Conservation (phyloP, 2,113 vertebrate genomes). For the Myiozetetes cayanensis region DNA sequence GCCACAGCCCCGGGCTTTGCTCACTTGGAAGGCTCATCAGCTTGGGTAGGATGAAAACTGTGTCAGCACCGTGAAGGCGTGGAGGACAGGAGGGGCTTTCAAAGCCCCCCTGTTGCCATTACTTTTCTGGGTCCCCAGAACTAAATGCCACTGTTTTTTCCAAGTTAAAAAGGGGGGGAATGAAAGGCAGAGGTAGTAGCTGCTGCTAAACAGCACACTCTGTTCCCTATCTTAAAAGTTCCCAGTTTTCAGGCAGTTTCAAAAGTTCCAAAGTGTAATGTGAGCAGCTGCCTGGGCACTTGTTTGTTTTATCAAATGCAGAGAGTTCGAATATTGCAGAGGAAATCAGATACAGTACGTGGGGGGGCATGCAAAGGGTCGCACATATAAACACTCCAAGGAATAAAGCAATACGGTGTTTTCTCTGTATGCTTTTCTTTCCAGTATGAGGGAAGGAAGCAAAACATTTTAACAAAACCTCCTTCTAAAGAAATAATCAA, state of each 20-base stretch:
- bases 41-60: not conserved
- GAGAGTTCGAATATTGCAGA: slow-evolving; percentile 10
- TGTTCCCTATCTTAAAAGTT: not conserved
- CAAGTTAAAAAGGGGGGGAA: not conserved
- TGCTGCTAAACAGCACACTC: not conserved
- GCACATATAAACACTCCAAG: not conserved
- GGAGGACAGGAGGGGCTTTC: not conserved
- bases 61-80: not conserved
- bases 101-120: not conserved
- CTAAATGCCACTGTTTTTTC: not conserved
- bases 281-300: slow-evolving; percentile 35
- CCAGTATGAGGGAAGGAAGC: slow-evolving; percentile 4
- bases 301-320: slow-evolving; percentile 44
- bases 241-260: slow-evolving; percentile 28
- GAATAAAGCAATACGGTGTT: not conserved
- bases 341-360: not conserved
- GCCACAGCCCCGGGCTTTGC: not conserved
- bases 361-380: not conserved
- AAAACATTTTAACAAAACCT: slow-evolving; percentile 40
- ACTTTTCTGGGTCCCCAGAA: not conserved
- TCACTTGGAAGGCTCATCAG: not conserved
- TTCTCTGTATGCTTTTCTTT: slow-evolving; percentile 32
- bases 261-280: slow-evolving; percentile 10
- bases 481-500: slow-evolving; percentile 38
- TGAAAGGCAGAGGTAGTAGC: not conserved